phyloP scores from a whole-genome alignment of 2,888 invertebrate species.

The Drosophila paranaensis region DNA sequence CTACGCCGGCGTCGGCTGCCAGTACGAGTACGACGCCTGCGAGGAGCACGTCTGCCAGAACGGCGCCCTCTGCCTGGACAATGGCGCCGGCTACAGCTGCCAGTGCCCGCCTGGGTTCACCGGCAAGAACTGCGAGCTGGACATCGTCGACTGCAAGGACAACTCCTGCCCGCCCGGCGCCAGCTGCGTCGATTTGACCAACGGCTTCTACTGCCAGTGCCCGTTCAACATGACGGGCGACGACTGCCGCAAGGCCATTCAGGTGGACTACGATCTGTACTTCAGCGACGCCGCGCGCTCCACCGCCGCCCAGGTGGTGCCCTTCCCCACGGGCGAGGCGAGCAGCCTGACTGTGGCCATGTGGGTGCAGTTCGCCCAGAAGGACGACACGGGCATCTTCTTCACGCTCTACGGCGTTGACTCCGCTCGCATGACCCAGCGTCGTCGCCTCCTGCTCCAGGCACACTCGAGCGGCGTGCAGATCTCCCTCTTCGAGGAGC shows the following conservation, averaged over 20 bases:
- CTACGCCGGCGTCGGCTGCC: constrained; percentile 94
- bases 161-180: constrained; percentile 97
- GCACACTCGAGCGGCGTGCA: constrained; percentile 97
- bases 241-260: constrained; percentile 98
- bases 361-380: constrained; percentile 98
- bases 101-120: constrained; percentile 92
- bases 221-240: constrained; percentile 98
- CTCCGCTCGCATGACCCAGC: constrained; percentile 91
- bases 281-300: constrained; percentile 96
- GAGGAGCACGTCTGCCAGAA: constrained; percentile 96
- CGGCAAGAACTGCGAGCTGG: constrained; percentile 95
- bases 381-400: constrained; percentile 96
- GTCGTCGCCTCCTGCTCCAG: constrained; percentile 93
- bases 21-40: constrained; percentile 97
- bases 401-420: constrained; percentile 96
- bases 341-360: constrained; percentile 94
- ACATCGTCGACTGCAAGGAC: constrained; percentile 95
- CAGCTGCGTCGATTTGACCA: constrained; percentile 95
- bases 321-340: constrained; percentile 92
- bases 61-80: constrained; percentile 95
- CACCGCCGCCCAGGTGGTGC: constrained; percentile 96
- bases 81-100: constrained; percentile 94
- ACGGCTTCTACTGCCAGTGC: constrained; percentile 97
- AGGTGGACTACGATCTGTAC: constrained; percentile 98
- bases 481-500: constrained; percentile 94